These are phyloP conservation scores for Eulemur macaco DNA, from an alignment of 2,113 vertebrate genomes.

Conservation along the genomic window DNA sequence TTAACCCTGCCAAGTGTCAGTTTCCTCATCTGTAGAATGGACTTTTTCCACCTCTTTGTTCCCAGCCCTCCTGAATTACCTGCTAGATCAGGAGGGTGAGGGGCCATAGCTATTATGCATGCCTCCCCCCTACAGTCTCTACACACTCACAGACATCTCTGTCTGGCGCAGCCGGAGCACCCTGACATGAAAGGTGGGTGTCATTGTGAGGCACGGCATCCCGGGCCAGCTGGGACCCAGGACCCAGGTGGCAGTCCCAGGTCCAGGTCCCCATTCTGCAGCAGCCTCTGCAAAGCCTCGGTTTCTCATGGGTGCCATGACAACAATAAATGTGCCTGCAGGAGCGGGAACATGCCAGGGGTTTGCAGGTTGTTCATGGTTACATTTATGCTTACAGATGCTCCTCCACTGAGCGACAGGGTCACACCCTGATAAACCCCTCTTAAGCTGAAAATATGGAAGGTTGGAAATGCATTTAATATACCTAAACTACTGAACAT, in stretches of 20 bases:
- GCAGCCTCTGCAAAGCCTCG: background rate
- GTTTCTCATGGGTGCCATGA: background rate
- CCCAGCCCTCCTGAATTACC: background rate
- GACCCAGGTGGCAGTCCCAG: background rate
- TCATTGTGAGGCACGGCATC: fast-evolving
- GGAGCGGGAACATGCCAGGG: background rate
- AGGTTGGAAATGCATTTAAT: background rate
- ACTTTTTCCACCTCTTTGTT: background rate
- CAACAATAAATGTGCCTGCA: background rate
- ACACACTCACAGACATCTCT: background rate
- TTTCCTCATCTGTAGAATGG: background rate
- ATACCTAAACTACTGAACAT: background rate
- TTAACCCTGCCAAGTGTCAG: background rate
- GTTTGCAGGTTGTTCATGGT: background rate
- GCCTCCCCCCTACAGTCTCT: fast-evolving
- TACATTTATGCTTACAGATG: background rate
- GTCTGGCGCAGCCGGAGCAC: background rate
- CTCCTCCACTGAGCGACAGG: background rate
- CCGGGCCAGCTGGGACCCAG: background rate
- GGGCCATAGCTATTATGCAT: background rate
- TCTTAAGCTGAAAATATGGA: background rate
- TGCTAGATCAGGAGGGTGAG: background rate
- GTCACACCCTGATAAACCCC: background rate
- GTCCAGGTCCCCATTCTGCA: background rate
- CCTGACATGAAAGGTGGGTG: background rate